Evolutionary conservation across 2,888 invertebrate species (phyloP), one percentile per base, ranked within the genome.

Genomic region (Torymus texanus): DNA sequence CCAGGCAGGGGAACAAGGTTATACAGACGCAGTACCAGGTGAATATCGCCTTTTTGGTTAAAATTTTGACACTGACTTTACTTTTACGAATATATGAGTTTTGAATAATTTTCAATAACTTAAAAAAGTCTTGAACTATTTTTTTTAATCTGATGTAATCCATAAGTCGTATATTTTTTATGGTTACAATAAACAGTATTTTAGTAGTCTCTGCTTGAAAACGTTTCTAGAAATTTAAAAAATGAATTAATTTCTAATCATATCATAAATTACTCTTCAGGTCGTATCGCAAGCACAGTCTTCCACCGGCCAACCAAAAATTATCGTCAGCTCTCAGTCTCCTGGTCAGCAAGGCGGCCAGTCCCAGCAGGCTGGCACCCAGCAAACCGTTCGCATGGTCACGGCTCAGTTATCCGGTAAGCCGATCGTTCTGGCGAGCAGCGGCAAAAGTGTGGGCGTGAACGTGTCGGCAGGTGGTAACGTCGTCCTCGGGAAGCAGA

Each of bases 1-100:
- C 88, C 79, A 84, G 90, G 51, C 89, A 89, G 81, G 89, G 88
- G 4, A 90, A 89, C 79, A 90, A 89, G 80, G 86, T 90, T 2
- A 88, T 90, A 78, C 90, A 90, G 78, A 86, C 90, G 3, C 90
- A 90, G 51, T 90, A 90, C 79, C 90, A 90, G 87, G 90, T 90
- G 74, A n/a, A 41, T 16, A 16, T 24, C 41, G 12, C 3, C 21
- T 21, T 21, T 2, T 21, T 21, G 21, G 2, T 21, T 21, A 2
- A 21, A 21, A 21, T 21, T 21, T 21, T 21, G 21, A 21, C 1
- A 21, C 2, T 21, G 21, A 21, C 21, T 21, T 21, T 21, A 21
- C 21, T 21, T 21, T 21, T 21, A 21, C 21, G 21, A 21, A 21
- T 21, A 21, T 21, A 21, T 21, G 21, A 21, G 21, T 21, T 2